A percentile compares a stretch with the other conserved stretches of the same genome.
These are phyloP conservation scores for Gila robusta DNA, from an alignment of 2,797 vertebrate species.

Conservation along the genomic window DNA sequence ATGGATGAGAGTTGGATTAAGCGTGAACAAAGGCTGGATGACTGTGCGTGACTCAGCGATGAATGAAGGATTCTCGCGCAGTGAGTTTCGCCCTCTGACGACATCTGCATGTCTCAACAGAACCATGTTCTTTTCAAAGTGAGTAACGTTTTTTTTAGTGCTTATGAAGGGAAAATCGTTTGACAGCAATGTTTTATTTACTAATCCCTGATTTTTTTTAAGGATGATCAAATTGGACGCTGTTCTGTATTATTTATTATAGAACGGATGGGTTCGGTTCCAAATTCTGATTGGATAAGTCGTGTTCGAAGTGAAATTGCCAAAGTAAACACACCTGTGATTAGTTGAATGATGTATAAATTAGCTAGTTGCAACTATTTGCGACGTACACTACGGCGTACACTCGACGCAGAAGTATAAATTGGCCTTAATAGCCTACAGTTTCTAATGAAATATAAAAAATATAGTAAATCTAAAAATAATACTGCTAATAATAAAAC, in stretches of 20 bases:
- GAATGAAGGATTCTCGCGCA: conserved; percentile 32
- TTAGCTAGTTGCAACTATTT: background rate
- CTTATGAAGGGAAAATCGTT: background rate
- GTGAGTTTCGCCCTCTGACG: conserved; percentile 25
- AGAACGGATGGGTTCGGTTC: background rate
- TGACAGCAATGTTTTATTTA: background rate
- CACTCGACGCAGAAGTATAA: no score
- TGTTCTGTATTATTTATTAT: conserved; percentile 9
- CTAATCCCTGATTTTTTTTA: background rate
- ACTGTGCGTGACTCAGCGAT: conserved; percentile 31
- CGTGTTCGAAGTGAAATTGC: background rate
- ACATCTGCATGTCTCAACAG: conserved; percentile 2
- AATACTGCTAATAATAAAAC: background rate
- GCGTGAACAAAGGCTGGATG: background rate
- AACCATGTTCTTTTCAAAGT: conserved; percentile 28
- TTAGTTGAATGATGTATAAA: background rate
- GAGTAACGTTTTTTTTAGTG: background rate
- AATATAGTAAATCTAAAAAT: background rate
- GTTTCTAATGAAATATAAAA: background rate
- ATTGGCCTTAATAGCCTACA: no score
- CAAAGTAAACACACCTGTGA: background rate
- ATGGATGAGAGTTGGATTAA: conserved; percentile 43
- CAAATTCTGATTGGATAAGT: background rate
- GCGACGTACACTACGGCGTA: no score
- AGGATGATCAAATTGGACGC: background rate